Conservation (phyloP, 2,888 invertebrate species). For the Empis stercorea region DNA sequence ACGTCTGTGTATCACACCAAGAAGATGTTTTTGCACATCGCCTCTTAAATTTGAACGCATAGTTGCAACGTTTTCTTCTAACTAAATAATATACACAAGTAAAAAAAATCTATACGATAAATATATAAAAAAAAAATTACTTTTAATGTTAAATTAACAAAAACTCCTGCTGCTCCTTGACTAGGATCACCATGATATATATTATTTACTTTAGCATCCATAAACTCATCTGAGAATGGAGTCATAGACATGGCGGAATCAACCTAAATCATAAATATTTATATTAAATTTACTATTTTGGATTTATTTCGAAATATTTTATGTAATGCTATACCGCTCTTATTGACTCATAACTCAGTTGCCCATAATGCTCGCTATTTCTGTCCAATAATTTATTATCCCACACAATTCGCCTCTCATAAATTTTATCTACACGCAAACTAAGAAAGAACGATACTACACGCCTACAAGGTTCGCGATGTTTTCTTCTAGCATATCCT, state of each 20-base stretch:
- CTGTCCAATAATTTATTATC: constrained; percentile 58
- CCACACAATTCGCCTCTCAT: constrained; percentile 69
- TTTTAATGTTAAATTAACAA: constrained; percentile 70
- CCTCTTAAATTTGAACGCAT: constrained; percentile 51
- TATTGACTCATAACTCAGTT: constrained; percentile 73
- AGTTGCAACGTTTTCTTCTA: constrained; percentile 65
- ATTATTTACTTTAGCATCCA: constrained; percentile 66
- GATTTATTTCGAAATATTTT: neutral
- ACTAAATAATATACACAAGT: constrained; percentile 28
- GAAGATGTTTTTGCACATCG: constrained; percentile 70
- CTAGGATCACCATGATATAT: constrained; percentile 60
- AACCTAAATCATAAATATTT: constrained; percentile 43
- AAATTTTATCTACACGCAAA: constrained; percentile 68
- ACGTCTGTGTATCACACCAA: constrained; percentile 68
- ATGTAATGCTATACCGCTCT: constrained; percentile 55
- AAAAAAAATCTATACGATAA: neutral
- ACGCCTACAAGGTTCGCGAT: constrained; percentile 62
- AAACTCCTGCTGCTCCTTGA: constrained; percentile 59
- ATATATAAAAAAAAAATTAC: constrained; percentile 22
- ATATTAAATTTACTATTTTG: neutral
- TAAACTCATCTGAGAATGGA: constrained; percentile 75
- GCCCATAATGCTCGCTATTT: constrained; percentile 67
- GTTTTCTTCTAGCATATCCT: constrained; percentile 53
- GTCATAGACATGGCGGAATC: constrained; percentile 89
- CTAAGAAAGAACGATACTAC: constrained; percentile 68